phyloP scores from a whole-genome alignment of 1,140 invertebrate species.

The Sycophila sp. region DNA sequence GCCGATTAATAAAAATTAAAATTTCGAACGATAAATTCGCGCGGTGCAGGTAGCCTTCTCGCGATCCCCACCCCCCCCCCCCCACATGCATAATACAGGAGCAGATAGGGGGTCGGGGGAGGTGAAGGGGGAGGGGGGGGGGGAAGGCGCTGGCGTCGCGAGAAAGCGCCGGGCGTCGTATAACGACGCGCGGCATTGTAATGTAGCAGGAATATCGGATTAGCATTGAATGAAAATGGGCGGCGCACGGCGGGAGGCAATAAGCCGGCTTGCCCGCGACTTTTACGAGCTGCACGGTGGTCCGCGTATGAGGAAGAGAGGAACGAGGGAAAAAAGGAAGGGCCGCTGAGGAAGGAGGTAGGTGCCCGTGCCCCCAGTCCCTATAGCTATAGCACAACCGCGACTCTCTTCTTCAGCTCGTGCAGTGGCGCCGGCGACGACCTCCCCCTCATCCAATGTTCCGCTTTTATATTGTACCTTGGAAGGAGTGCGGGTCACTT shows the following conservation, averaged over 20 bases:
- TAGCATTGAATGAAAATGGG: slow-evolving; percentile 67
- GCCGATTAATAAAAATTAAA: slow-evolving; percentile 29
- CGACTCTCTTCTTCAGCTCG: too few relatives aligned
- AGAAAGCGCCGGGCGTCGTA: slow-evolving; percentile 46
- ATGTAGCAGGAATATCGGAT: slow-evolving; percentile 67
- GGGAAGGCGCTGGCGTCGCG: too few relatives aligned
- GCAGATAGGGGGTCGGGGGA: too few relatives aligned
- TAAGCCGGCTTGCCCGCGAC: slow-evolving; percentile 46
- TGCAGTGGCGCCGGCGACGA: not conserved
- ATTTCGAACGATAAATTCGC: slow-evolving; percentile 41
- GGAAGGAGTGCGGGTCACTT: not conserved
- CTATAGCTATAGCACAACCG: too few relatives aligned
- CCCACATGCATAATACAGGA: not conserved
- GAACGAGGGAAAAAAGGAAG: not conserved
- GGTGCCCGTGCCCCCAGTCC: too few relatives aligned
- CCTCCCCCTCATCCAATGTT: not conserved
- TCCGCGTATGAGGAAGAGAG: slow-evolving; percentile 21
- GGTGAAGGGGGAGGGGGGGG: too few relatives aligned
- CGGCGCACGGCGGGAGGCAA: slow-evolving; percentile 53
- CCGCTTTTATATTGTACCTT: not conserved
- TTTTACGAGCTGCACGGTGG: slow-evolving; percentile 52
- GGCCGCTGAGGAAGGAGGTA: not conserved
- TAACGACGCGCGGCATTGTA: slow-evolving; percentile 59
- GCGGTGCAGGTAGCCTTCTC: slow-evolving; percentile 36
- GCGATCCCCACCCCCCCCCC: not conserved